A percentile compares a stretch with the other conserved stretches of the same genome.
Conservation (phyloP, 2,888 invertebrate species). For the Hydraecia micacea region DNA sequence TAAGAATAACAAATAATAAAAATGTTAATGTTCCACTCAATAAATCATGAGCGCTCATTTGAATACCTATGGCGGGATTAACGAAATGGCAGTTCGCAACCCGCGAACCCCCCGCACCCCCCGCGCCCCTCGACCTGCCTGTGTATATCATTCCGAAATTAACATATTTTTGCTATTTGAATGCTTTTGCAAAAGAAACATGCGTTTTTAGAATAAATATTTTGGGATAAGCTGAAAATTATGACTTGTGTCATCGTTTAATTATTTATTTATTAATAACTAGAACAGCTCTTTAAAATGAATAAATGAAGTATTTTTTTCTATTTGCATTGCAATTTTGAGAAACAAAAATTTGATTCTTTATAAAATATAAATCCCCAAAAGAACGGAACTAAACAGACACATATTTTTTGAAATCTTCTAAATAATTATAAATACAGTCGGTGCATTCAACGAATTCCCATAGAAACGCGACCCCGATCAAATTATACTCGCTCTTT, state of each 20-base stretch:
- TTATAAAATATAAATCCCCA: background rate
- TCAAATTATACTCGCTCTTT: slow-evolving; percentile 89
- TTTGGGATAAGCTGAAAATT: slow-evolving; percentile 11
- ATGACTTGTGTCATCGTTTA: background rate
- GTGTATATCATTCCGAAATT: slow-evolving; percentile 78
- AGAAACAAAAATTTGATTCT: background rate
- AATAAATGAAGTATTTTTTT: slow-evolving; percentile 1
- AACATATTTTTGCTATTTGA: slow-evolving; percentile 79
- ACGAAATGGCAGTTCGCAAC: slow-evolving; percentile 81
- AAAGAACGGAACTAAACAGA: slow-evolving; percentile 12
- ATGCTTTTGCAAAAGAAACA: slow-evolving; percentile 61
- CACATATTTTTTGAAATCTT: slow-evolving; percentile 23
- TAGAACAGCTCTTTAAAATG: background rate
- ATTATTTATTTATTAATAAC: background rate
- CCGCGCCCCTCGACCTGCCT: slow-evolving; percentile 72
- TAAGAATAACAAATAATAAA: slow-evolving; percentile 91
- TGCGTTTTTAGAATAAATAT: slow-evolving; percentile 31
- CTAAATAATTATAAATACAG: slow-evolving; percentile 62
- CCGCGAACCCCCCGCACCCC: slow-evolving; percentile 71
- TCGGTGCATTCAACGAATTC: slow-evolving; percentile 81
- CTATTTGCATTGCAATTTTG: background rate
- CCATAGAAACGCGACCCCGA: slow-evolving; percentile 89
- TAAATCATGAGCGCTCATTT: slow-evolving; percentile 90
- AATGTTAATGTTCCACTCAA: slow-evolving; percentile 91
- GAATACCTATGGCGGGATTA: slow-evolving; percentile 89